phyloP scores from a whole-genome alignment of 2,888 invertebrate species.

The Callinectes sapidus region DNA sequence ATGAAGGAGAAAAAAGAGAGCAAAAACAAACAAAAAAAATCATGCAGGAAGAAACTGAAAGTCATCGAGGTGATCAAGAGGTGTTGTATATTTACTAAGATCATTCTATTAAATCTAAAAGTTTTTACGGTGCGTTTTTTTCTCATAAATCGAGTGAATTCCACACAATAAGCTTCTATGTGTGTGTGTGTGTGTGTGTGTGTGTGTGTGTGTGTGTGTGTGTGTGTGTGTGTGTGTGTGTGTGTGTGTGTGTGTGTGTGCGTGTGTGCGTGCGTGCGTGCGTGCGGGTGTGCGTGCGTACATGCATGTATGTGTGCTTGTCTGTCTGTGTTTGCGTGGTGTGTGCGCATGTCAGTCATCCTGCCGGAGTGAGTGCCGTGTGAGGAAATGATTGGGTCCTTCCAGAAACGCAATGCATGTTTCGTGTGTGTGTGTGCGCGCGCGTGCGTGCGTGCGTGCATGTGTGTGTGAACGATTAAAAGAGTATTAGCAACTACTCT shows the following conservation, averaged over 20 bases:
- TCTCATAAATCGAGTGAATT: constrained; percentile 7
- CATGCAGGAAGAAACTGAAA: background rate
- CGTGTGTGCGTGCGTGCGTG: constrained; percentile 6
- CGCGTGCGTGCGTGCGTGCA: constrained; percentile 13
- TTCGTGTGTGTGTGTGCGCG: constrained; percentile 31
- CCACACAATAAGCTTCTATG: background rate
- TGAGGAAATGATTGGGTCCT: constrained; percentile 4
- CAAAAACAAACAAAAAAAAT: background rate
- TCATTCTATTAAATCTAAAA: background rate
- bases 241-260: constrained; percentile 43
- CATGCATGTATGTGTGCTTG: background rate
- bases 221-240: constrained; percentile 21
- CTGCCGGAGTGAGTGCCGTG: constrained; percentile 14
- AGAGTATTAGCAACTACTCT: too few species aligned
- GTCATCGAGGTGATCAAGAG: background rate
- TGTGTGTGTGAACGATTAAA: background rate
- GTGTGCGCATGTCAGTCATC: constrained; percentile 28
- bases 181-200: background rate
- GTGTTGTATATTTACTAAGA: background rate
- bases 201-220: constrained; percentile 41
- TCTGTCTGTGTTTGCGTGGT: background rate
- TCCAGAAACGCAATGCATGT: background rate
- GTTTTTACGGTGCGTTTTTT: background rate
- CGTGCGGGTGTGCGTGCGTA: background rate
- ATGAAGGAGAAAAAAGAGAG: background rate